Conservation (phyloP, 2,888 invertebrate species). For the Sinentomon sp. region DNA sequence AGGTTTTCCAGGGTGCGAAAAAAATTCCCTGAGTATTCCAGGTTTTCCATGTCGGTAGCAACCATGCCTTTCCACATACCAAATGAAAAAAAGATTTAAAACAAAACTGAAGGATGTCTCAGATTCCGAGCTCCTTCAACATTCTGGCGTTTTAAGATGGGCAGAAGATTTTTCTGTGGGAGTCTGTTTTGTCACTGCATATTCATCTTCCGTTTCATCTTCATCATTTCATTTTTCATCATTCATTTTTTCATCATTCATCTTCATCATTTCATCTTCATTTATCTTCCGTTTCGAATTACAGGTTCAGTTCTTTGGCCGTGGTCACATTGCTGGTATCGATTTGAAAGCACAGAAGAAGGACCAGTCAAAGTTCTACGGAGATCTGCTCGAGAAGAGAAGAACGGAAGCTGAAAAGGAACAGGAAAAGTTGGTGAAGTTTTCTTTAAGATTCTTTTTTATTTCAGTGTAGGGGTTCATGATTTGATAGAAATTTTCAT, state of each 20-base stretch:
- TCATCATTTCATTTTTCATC: neutral
- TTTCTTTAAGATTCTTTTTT: constrained; percentile 3
- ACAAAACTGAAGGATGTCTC: too few species aligned
- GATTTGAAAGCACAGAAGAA: constrained; percentile 87
- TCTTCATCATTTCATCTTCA: constrained; percentile 2
- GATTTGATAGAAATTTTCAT: too few species aligned
- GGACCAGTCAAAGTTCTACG: constrained; percentile 91
- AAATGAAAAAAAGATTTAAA: too few species aligned
- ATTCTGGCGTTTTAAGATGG: too few species aligned
- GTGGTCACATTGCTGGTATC: constrained; percentile 92
- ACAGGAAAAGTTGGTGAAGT: constrained; percentile 42
- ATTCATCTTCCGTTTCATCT: too few species aligned
- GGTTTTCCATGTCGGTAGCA: too few species aligned
- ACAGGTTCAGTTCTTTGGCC: constrained; percentile 76
- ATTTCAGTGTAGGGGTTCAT: constrained; percentile 3
- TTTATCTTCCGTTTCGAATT: neutral
- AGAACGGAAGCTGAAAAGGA: constrained; percentile 89
- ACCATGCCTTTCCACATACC: too few species aligned
- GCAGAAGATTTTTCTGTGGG: too few species aligned
- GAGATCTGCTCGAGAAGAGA: constrained; percentile 72
- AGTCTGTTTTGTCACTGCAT: too few species aligned
- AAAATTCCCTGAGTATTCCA: too few species aligned
- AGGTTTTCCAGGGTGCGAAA: too few species aligned
- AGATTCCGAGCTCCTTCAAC: too few species aligned
- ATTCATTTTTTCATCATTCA: constrained; percentile 5